Percentiles rank a stretch among this genome's conserved stretches.
Conservation (phyloP, 2,113 vertebrate species). For the Microcebus tavaratra region DNA sequence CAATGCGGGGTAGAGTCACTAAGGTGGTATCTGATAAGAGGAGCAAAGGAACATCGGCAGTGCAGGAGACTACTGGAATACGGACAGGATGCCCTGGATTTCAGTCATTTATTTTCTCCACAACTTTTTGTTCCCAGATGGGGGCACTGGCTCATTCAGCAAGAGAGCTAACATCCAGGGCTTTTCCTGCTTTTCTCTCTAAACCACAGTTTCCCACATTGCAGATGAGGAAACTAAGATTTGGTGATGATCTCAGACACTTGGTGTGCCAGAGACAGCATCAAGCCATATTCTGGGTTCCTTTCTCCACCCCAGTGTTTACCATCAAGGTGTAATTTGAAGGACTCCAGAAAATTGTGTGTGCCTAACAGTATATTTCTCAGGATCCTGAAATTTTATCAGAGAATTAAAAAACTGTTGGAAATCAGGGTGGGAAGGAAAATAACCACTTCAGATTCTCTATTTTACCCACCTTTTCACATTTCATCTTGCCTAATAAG, state of each 20-base stretch:
- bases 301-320: neutral
- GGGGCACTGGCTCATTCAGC: neutral
- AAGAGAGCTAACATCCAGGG: neutral
- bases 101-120: neutral
- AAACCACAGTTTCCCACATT: neutral
- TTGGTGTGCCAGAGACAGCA: neutral
- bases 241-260: neutral
- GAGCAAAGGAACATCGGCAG: fast-evolving
- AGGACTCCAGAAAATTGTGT: neutral
- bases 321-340: neutral
- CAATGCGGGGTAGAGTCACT: neutral
- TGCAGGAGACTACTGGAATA: fast-evolving
- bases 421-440: neutral
- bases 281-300: neutral
- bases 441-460: neutral
- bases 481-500: neutral
- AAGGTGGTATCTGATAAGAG: neutral
- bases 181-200: neutral
- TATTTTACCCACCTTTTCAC: neutral
- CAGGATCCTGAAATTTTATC: neutral
- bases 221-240: neutral
- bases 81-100: no score
- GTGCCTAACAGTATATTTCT: neutral
- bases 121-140: neutral
- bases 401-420: neutral